Conservation (phyloP, 2,113 vertebrate species). For the Bostrychus sinensis region DNA sequence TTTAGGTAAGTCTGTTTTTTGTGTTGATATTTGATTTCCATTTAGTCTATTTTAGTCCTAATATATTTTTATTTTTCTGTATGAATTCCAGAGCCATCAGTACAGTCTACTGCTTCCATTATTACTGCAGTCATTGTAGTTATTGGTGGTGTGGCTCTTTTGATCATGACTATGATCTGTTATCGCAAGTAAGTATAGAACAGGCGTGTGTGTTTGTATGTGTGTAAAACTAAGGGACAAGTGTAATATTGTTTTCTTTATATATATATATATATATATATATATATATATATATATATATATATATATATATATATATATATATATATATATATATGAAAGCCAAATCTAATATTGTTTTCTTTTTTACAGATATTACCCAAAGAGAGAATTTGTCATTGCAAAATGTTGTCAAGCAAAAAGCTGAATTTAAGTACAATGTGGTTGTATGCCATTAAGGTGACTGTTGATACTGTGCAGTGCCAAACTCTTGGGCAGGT, state of each 20-base stretch:
- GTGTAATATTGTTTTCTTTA: no score
- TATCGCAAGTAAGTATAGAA: constrained; percentile 72
- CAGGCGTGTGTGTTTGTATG: no score
- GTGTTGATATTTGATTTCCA: constrained; percentile 2
- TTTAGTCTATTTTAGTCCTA: neutral
- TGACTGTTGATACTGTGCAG: no score
- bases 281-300: no score
- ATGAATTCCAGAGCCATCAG: constrained; percentile 63
- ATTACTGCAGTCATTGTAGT: constrained; percentile 68
- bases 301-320: no score
- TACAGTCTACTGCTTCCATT: constrained; percentile 53
- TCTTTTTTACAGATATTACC: constrained; percentile 63
- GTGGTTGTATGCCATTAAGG: neutral
- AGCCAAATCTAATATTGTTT: no score
- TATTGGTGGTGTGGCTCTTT: constrained; percentile 52
- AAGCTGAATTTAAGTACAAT: constrained; percentile 12
- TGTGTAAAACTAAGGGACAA: no score
- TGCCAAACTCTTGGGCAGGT: no score
- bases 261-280: no score
- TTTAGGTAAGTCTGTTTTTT: constrained; percentile 60
- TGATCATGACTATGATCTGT: constrained; percentile 61
- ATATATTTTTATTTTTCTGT: constrained; percentile 14
- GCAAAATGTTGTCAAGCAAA: constrained; percentile 46
- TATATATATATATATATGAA: no score
- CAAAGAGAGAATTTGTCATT: constrained; percentile 50